Evolutionary conservation across 2,113 vertebrate genomes (phyloP).

Genomic region (Motacilla alba): DNA sequence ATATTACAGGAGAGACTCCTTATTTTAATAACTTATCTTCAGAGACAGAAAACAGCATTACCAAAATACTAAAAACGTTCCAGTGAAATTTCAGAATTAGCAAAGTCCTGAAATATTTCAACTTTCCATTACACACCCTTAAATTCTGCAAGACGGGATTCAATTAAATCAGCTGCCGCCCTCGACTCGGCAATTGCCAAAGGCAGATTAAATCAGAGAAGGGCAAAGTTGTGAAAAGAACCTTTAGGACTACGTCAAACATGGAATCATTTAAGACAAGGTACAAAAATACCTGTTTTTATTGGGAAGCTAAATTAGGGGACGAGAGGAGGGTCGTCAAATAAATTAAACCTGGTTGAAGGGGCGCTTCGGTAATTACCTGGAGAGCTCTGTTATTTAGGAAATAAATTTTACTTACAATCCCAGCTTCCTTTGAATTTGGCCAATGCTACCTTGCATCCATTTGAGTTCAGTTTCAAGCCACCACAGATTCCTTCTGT

Average conservation of each 20-base stretch:
- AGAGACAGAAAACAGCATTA: background rate
- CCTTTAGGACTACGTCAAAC: background rate
- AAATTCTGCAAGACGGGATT: background rate
- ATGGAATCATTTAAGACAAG: background rate
- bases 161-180: background rate
- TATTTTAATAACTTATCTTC: background rate
- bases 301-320: background rate
- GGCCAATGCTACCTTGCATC: background rate
- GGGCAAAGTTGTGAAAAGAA: background rate
- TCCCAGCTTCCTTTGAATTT: background rate
- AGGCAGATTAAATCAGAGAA: background rate
- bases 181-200: background rate
- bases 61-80: background rate
- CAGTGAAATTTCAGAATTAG: background rate
- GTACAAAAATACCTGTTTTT: background rate
- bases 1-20: background rate
- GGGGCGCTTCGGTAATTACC: background rate
- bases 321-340: background rate
- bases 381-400: background rate
- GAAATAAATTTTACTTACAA: constrained; percentile 57
- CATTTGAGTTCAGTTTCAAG: background rate
- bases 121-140: background rate
- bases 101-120: background rate
- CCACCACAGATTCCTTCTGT: background rate
- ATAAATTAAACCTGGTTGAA: background rate